Evolutionary conservation across 1,140 invertebrate species (phyloP), one percentile per base, ranked within the genome.

Genomic region (Harpegnathos saltator): DNA sequence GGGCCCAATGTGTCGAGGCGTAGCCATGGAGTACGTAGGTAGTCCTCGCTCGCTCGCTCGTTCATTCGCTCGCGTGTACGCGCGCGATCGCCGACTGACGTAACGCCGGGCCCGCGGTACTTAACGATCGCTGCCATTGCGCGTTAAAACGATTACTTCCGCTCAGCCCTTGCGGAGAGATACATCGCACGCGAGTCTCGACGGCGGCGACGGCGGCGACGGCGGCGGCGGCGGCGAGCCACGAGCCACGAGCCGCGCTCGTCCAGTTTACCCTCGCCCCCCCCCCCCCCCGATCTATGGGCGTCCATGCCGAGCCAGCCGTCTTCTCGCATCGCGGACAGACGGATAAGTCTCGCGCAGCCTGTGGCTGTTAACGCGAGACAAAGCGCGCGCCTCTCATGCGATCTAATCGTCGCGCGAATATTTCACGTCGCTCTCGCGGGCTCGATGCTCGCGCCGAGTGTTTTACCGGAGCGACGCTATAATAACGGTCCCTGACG

Each of bases 61-160:
- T 33, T 58, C 29, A 71, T 71, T 63, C 82, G 74, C 80, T 78
- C 85, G 72, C 82, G 84, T 78, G 74, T 26, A 52, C 19, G 52
- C 52, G 61, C 56, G 69, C 73, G 86, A 87, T 87, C 86, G 54
- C 22, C 29, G 38, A 78, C 77, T 88, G 87, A 88, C 87, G 87
- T 88, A 88, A 88, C 86, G 85, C 83, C 82, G 81, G 75, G 87
- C 83, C 78, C 86, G 72, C 62, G 73, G 78, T 88, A 89, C 84
- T 91, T 90, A 90, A 91, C 83, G 85, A 89, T 90, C 89, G 90
- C 84, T 89, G 88, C 88, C 89, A 90, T 90, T 86, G 90, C 89
- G 89, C 90, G 89, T 89, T 89, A 91, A 92, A 93, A 91, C 91
- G 90, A 93, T 92, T 92, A 93, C 91, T 93, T 93, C 92, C 92